Base-by-base conservation (phyloP, 2,888 invertebrate genomes). In the Ormyrus labotus region DNA sequence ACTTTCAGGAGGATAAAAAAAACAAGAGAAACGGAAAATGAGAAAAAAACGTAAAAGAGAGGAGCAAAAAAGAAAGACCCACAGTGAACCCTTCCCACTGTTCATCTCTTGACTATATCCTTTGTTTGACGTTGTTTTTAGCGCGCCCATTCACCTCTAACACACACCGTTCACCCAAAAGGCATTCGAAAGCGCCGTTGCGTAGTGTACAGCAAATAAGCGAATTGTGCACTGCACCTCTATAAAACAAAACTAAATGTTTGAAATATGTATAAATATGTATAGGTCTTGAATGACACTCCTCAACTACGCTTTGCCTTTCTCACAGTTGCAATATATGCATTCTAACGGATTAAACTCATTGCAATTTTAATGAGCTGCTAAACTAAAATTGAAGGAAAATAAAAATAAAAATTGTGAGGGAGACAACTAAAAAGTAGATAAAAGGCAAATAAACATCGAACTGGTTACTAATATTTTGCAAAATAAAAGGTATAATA, bases 161-260 rank as follows among this genome's bases (percentile, higher is more conserved):
- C 50, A 69, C 61, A 50, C 73, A 55, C 53, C 61, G 61, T 45
- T 84, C 81, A 84, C 81, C 85, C 83, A 85, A 84, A 83, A 84
- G 85, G 85, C 84, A 86, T 86, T 85, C 86, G 86, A 87, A 90
- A 89, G 89, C 85, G 87, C 85, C 84, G 85, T 87, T 87, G 88
- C 87, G 88, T 88, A 87, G 88, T 88, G 88, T 87, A 88, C 87
- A 85, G 85, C 89, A 87, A 89, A 87, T 85, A 89, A 90, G 89
- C 89, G 87, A 88, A 57, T 73, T 87, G 88, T 88, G 87, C 87
- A 85, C 85, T 84, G 85, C 86, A 86, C 70, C 75, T 34, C 34
- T 79, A 78, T 77, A 79, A 5, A 58, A 72, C 73, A 81, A 58
- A 74, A 78, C 13, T 67, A 67, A 74, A 55, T 13, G 34, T 34